phyloP scores from a whole-genome alignment of 2,797 vertebrate genomes.

The Melanotaenia boesemani region DNA sequence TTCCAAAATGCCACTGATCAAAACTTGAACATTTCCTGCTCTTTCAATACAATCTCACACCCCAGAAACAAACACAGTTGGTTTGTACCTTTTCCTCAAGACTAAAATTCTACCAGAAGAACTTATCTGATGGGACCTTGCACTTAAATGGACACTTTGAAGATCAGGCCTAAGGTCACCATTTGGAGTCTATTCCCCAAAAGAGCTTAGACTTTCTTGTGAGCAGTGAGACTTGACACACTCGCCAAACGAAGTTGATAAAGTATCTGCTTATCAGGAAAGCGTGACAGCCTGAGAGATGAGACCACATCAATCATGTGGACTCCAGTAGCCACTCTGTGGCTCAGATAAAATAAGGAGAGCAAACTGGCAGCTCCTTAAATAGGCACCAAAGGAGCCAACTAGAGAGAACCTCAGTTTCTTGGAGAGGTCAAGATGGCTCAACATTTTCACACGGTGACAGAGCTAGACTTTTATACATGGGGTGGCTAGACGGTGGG shows the following conservation, averaged over 20 bases:
- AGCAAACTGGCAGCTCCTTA: conserved; percentile 47
- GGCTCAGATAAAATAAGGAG: conserved; percentile 56
- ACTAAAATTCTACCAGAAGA: conserved; percentile 45
- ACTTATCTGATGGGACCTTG: conserved; percentile 66
- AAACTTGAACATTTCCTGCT: conserved; percentile 40
- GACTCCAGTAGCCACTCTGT: conserved; percentile 52
- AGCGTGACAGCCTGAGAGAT: conserved; percentile 72
- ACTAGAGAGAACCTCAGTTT: conserved; percentile 40
- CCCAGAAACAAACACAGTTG: conserved; percentile 12
- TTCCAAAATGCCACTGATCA: conserved; percentile 44
- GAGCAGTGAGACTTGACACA: conserved; percentile 46
- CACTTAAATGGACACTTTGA: conserved; percentile 67
- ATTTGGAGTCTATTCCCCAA: conserved; percentile 55
- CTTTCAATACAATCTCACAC: conserved; percentile 38
- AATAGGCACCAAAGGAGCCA: conserved; percentile 54
- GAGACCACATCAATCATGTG: conserved; percentile 75
- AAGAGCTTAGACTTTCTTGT: conserved; percentile 47
- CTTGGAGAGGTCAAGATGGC: conserved; percentile 52
- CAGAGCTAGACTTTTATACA: no score
- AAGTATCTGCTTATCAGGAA: conserved; percentile 76
- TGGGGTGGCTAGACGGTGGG: no score
- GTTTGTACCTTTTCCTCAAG: conserved; percentile 12
- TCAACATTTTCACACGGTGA: conserved; percentile 7
- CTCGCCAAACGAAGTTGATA: conserved; percentile 66
- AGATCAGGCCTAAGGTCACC: conserved; percentile 53